Conservation (phyloP, 23 tunicate species). For the Diplosoma virens region DNA sequence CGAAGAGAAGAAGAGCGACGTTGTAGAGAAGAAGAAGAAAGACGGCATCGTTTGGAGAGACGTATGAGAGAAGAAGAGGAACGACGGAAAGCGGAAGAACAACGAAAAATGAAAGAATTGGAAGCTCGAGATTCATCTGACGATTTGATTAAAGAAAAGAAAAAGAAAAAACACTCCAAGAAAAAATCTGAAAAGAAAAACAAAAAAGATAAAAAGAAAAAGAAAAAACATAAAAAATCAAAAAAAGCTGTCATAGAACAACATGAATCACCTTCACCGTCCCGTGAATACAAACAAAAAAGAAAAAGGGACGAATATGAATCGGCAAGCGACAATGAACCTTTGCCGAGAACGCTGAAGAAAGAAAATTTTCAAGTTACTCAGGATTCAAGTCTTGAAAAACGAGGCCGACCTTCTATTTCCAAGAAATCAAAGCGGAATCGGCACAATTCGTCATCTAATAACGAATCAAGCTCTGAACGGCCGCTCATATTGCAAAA, state of each 20-base stretch:
- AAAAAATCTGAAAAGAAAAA: conserved; percentile 22
- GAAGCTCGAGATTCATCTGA: background rate
- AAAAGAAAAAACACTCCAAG: conserved; percentile 12
- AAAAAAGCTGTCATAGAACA: background rate
- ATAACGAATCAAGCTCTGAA: background rate
- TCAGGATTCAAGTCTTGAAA: background rate
- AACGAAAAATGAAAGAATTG: background rate
- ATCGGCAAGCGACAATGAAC: conserved; percentile 10
- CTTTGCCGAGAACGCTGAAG: background rate
- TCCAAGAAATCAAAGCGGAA: background rate
- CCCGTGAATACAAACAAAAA: conserved; percentile 12
- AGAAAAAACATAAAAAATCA: conserved; percentile 1
- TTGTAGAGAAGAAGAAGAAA: conserved; percentile 16
- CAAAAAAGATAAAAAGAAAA: conserved; percentile 17
- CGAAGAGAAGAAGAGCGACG: conserved; percentile 12
- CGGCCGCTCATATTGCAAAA: background rate
- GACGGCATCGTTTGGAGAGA: background rate
- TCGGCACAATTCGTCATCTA: background rate
- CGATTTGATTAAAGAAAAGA: conserved; percentile 15
- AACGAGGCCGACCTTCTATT: background rate
- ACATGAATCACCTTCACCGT: background rate
- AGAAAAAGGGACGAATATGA: background rate
- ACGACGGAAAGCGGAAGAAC: conserved; percentile 17
- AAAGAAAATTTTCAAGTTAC: background rate
- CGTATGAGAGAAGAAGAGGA: conserved; percentile 23